Conservation (phyloP, 2,797 vertebrate species). For the Rhinophrynus dorsalis region DNA sequence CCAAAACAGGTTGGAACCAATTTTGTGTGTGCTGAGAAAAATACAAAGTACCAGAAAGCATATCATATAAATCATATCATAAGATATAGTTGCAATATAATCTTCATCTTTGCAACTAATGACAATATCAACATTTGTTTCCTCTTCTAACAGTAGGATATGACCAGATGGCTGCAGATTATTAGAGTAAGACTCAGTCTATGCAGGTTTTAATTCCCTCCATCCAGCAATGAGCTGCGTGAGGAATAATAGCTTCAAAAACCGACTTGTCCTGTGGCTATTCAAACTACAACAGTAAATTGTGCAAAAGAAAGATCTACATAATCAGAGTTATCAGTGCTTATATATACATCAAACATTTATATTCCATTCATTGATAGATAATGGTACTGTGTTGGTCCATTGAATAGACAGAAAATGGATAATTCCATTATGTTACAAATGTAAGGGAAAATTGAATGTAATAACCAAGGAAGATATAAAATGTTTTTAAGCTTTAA, state of each 20-base stretch:
- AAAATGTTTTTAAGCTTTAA: no score
- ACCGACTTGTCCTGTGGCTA: neutral
- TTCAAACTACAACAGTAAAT: neutral
- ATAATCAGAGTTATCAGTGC: neutral
- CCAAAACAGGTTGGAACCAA: no score
- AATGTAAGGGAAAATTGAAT: no score
- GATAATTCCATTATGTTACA: no score
- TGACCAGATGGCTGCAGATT: slow-evolving; percentile 43
- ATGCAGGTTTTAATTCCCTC: slow-evolving; percentile 21
- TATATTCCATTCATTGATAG: no score
- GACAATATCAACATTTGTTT: slow-evolving; percentile 25
- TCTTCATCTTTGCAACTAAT: slow-evolving; percentile 21
- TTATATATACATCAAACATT: neutral
- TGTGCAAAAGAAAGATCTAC: neutral
- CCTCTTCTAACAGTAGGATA: slow-evolving; percentile 9
- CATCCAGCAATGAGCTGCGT: slow-evolving; percentile 7
- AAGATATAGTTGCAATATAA: neutral
- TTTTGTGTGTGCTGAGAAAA: no score
- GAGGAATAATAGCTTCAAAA: slow-evolving; percentile 22
- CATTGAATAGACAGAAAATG: no score
- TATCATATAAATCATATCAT: no score
- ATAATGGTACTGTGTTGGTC: no score
- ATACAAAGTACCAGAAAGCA: no score
- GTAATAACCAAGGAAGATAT: no score
- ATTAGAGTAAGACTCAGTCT: slow-evolving; percentile 34